Conservation (phyloP, 2,113 vertebrate genomes). For the Hemiscyllium ocellatum region DNA sequence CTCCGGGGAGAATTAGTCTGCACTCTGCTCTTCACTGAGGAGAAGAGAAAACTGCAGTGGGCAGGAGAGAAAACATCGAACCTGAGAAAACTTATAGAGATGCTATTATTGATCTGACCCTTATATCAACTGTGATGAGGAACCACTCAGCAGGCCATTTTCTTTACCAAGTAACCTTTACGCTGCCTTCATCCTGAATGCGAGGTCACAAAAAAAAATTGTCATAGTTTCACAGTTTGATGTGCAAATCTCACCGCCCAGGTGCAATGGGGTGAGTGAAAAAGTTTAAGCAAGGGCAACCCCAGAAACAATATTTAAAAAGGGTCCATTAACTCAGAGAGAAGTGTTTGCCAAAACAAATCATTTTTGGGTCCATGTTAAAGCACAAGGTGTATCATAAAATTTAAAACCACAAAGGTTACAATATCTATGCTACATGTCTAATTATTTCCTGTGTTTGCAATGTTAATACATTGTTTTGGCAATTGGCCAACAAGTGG, state of each 20-base stretch:
- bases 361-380: too few relatives aligned
- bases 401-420: background rate
- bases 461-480: background rate
- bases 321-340: background rate
- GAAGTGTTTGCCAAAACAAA: background rate
- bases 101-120: constrained; percentile 14
- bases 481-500: background rate
- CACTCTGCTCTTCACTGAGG: background rate
- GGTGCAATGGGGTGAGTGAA: background rate
- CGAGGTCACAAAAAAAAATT: background rate
- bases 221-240: background rate
- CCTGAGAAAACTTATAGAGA: background rate
- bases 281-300: background rate
- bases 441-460: background rate
- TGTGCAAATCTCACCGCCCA: background rate
- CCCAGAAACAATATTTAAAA: background rate
- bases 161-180: constrained; percentile 8
- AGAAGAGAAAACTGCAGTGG: background rate
- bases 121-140: background rate
- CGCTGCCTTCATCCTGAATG: too few relatives aligned
- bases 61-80: background rate
- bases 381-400: background rate
- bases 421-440: background rate
- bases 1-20: background rate
- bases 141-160: background rate